Conservation (phyloP, 2,797 vertebrate species). For the Poecile montanus region DNA sequence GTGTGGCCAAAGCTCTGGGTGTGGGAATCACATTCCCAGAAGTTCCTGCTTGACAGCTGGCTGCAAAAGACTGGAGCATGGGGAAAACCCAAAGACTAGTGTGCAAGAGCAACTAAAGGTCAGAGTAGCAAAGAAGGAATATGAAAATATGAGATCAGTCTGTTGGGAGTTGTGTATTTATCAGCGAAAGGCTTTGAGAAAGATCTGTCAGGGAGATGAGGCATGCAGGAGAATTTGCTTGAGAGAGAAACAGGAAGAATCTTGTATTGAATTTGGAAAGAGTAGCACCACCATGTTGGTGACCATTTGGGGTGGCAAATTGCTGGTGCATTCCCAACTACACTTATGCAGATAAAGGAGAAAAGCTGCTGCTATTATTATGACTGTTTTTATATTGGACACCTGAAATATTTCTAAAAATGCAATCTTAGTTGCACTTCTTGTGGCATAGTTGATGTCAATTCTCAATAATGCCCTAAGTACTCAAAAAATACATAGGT, state of each 20-base stretch:
- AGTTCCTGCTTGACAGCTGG: constrained; percentile 20
- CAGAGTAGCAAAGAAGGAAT: background rate
- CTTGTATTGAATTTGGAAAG: background rate
- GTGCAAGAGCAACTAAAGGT: constrained; percentile 27
- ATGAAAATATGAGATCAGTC: background rate
- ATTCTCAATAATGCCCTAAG: background rate
- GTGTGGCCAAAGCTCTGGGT: background rate
- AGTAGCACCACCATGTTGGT: background rate
- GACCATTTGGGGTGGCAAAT: background rate
- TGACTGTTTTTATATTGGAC: background rate
- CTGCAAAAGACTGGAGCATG: background rate
- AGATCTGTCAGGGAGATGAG: background rate
- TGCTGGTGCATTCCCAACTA: background rate
- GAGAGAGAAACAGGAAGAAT: background rate
- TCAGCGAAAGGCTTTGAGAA: background rate
- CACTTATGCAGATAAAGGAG: fast-evolving
- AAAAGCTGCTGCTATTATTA: background rate
- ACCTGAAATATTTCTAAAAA: background rate
- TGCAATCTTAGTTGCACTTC: background rate
- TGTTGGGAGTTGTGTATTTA: background rate
- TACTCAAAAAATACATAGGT: background rate
- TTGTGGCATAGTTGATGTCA: background rate
- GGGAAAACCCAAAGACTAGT: background rate
- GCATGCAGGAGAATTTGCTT: background rate
- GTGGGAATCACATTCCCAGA: background rate